Evolutionary conservation across 1,140 invertebrate genomes (phyloP), one percentile per base, ranked within the genome.

Genomic region (Drepana arcuata): DNA sequence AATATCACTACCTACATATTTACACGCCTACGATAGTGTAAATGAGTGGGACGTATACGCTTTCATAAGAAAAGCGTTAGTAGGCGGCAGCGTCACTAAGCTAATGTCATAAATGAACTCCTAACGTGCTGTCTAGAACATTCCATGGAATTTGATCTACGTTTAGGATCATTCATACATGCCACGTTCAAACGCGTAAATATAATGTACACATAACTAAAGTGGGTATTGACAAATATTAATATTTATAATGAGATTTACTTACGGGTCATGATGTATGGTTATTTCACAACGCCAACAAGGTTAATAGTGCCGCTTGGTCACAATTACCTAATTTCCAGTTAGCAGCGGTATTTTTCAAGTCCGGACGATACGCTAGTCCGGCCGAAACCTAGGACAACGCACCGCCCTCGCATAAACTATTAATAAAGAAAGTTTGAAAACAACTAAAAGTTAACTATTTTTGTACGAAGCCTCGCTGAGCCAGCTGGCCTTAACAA

Each of bases 331-430:
- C 21, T 25, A 41, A 39, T 48, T 53, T 29, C 41, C 21, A 39
- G 23, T 46, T 23, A 29, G 40, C 25, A 41, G 14, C 32, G 30
- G 25, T 42, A 54, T 46, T 43, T 32, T 18, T 36, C 46, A 66
- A 68, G 54, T 41, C 47, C 69, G 72, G 77, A 81, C 77, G 77
- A 81, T 81, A 81, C 77, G 77, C 69, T 79, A 74, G 66, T 65
- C 74, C 64, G 72, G 77, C 57, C 77, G 72, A 78, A 75, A 79
- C 77, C 74, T 77, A 67, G 65, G 74, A 75, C 72, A 79, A 81
- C 77, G 77, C 77, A 81, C 77, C 77, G 77, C 71, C 77, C 72
- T 59, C 41, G 53, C 50, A 66, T 46, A 63, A 35, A 39, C 57
- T 71, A 73, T 70, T 74, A 48, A 54, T 45, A 68, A 64, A 63